Evolutionary conservation across 2,888 invertebrate species (phyloP).

Genomic region (Cephus pulcher): DNA sequence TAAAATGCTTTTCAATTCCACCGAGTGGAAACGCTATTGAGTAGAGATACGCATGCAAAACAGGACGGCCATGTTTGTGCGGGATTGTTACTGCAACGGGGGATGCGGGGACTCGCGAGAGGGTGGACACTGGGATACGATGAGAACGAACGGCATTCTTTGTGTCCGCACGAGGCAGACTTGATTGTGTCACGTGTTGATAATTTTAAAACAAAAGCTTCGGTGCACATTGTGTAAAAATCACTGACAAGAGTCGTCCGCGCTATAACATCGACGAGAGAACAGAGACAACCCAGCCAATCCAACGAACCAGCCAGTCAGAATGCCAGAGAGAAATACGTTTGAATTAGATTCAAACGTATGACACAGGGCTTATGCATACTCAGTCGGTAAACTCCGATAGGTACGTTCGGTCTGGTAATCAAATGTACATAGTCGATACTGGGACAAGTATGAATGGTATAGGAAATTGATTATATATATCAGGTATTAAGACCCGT

Average conservation of each 20-base stretch:
- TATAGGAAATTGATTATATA: neutral
- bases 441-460: neutral
- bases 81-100: conserved; percentile 14
- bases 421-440: neutral
- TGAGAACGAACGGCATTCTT: conserved; percentile 39
- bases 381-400: neutral
- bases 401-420: neutral
- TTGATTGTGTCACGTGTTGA: conserved; percentile 64
- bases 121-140: conserved; percentile 1
- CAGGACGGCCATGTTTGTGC: conserved; percentile 31
- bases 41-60: conserved; percentile 58
- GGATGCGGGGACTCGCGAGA: conserved; percentile 9
- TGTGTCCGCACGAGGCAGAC: conserved; percentile 47
- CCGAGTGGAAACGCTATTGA: conserved; percentile 56
- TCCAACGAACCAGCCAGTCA: neutral
- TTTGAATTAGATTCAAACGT: neutral
- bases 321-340: neutral
- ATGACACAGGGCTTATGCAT: neutral
- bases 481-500: neutral
- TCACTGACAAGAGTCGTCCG: conserved; percentile 42
- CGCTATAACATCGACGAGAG: conserved; percentile 26
- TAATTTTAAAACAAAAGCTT: conserved; percentile 63
- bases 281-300: neutral
- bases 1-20: conserved; percentile 59
- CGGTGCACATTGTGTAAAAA: conserved; percentile 59